Evolutionary conservation across 2,888 invertebrate genomes (phyloP).

Genomic region (Tachystola acroxantha): DNA sequence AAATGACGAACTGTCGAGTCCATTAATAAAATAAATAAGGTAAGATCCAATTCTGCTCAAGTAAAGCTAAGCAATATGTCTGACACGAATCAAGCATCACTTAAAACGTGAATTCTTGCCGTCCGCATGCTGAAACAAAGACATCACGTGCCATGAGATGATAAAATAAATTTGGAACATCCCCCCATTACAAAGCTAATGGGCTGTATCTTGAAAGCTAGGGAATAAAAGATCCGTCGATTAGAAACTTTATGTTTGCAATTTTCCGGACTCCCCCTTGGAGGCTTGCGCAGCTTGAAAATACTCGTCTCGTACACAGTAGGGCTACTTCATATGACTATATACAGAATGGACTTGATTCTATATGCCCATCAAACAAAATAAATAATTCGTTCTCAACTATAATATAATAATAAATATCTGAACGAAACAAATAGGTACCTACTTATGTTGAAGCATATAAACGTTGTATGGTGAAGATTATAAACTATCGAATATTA

Average conservation of each 20-base stretch:
- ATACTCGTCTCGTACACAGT: conserved; percentile 24
- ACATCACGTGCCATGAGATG: conserved; percentile 74
- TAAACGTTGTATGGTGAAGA: no score
- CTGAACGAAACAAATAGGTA: no score
- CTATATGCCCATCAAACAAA: no score
- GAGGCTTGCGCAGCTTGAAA: conserved; percentile 34
- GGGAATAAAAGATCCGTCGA: conserved; percentile 77
- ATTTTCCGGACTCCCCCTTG: conserved; percentile 58
- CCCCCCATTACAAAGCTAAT: conserved; percentile 74
- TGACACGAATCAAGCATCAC: background rate
- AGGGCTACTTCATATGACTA: background rate
- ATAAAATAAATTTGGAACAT: conserved; percentile 75
- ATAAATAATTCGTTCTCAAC: no score
- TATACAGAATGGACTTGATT: no score
- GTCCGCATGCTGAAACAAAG: conserved; percentile 50
- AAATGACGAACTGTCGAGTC: no score
- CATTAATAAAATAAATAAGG: no score
- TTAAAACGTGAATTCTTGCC: conserved; percentile 11
- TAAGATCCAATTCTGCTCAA: no score
- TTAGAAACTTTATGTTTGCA: conserved; percentile 78
- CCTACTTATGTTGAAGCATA: no score
- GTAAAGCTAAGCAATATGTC: no score
- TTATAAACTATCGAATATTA: no score
- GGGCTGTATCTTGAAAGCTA: conserved; percentile 72
- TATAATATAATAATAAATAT: no score